Conservation (phyloP, 2,113 vertebrate genomes). For the Fulica atra region DNA sequence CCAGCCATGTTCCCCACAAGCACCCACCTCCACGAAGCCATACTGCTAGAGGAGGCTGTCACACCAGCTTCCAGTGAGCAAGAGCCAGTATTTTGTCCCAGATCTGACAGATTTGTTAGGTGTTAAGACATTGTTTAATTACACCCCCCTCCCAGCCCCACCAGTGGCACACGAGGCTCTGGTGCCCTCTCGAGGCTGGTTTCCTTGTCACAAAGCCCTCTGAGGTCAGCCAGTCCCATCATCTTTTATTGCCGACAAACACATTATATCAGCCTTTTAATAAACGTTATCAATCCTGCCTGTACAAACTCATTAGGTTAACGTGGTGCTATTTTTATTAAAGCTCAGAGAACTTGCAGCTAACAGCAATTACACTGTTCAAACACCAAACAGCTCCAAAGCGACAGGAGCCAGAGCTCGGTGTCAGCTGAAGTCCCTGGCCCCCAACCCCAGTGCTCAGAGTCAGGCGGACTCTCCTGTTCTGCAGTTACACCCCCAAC, state of each 20-base stretch:
- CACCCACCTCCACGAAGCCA: background rate
- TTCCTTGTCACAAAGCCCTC: background rate
- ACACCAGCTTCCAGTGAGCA: background rate
- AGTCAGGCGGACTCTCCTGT: background rate
- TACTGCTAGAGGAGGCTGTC: background rate
- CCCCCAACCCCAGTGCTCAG: background rate
- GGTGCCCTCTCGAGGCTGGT: background rate
- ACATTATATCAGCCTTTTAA: conserved; percentile 6
- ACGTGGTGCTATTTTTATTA: conserved; percentile 48
- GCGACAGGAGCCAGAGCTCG: background rate
- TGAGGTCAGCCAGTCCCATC: background rate
- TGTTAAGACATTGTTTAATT: background rate
- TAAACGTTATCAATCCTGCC: conserved; percentile 2
- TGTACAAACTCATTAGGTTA: conserved; percentile 28
- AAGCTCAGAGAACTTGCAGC: background rate
- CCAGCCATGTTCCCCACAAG: background rate
- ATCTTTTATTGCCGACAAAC: background rate
- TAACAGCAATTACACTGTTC: background rate
- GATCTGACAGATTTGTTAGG: background rate
- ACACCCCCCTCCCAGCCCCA: background rate
- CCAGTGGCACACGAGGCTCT: background rate
- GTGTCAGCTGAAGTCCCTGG: background rate
- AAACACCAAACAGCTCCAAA: background rate
- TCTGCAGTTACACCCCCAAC: background rate
- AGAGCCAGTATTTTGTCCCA: background rate